phyloP scores from a whole-genome alignment of 2,113 vertebrate species.

The Picathartes gymnocephalus region DNA sequence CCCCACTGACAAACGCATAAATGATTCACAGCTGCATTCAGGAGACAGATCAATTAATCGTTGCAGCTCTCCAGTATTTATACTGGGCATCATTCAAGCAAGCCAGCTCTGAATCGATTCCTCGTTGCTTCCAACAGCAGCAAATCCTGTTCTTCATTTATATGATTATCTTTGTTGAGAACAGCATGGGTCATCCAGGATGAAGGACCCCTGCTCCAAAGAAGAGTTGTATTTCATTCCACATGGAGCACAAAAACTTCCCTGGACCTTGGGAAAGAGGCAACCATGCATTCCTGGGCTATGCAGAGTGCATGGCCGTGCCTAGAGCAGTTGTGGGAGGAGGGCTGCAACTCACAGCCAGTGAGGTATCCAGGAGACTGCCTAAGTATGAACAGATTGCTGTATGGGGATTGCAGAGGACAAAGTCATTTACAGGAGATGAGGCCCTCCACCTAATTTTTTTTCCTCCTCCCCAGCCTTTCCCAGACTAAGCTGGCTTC shows the following conservation, averaged over 20 bases:
- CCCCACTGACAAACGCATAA: conserved; percentile 44
- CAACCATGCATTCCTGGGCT: not conserved
- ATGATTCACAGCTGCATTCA: conserved; percentile 56
- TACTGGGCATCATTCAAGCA: conserved; percentile 55
- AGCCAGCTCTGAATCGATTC: conserved; percentile 39
- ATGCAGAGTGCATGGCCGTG: not conserved
- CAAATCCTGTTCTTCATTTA: conserved; percentile 55
- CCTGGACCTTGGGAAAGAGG: not conserved
- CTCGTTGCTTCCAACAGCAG: conserved; percentile 16
- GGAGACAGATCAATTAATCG: conserved; percentile 60
- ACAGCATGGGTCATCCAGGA: not conserved
- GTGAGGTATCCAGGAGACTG: not conserved
- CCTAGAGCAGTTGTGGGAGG: not conserved
- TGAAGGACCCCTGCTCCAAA: not conserved
- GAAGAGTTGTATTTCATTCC: not conserved
- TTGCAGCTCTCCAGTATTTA: conserved; percentile 57
- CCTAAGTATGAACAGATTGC: not conserved
- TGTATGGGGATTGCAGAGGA: not conserved
- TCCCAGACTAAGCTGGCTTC: not conserved
- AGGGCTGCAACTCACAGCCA: not conserved
- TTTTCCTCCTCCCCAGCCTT: not conserved
- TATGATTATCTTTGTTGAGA: conserved; percentile 41
- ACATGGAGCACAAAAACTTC: not conserved
- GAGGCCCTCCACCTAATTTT: not conserved
- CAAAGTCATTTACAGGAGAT: not conserved